Base-by-base conservation (phyloP, 2,113 vertebrate genomes). In the Notothenia rossii region DNA sequence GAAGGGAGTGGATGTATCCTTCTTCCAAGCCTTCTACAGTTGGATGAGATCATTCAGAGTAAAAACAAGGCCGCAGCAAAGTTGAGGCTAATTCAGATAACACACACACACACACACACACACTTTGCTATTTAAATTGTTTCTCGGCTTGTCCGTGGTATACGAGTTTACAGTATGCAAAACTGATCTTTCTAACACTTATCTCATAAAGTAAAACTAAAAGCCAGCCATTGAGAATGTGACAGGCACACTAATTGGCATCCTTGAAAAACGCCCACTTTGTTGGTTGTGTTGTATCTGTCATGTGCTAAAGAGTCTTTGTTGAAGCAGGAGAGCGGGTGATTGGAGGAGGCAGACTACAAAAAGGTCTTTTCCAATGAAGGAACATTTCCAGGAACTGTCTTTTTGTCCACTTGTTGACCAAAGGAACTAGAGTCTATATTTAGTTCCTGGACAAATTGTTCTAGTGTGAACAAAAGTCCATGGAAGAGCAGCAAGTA, bases 301-400 rank as follows among this genome's bases (percentile, higher is more conserved):
- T 53, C 55, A 71, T 33, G 81, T 79, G 71, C 70, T 70, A 85
- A 84, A 55, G 7, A 76, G 46, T 77, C 43, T 29, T 65, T 49
- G 5, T 25, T 14, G 11, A 84, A 71, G 72, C 73, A 62, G 58
- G 25, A 66, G 51, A 51, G 64, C 13, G 18, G 63, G 55, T 63
- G 55, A 77, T 36, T 72, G 18, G 11, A 64, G 7, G 17, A 56
- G 36, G 36, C 29, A 33, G 51, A 49, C 55, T 11, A 73, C 46
- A 51, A 67, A 67, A 79, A 72, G 10, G 14, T 10, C n/a, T 62
- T 64, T 74, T 20, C 18, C 43, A 59, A 25, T 8, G n/a, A 58
- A 64, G 59, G 20, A 79, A 84, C 49, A 50, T 82, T 80, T 84
- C 29, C 20, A 65, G 63, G 20, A 78, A 81, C n/a, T 22, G 61